These are phyloP conservation scores for Sitobion miscanthi DNA, from an alignment of 1,140 invertebrate genomes.

Conservation along the genomic window DNA sequence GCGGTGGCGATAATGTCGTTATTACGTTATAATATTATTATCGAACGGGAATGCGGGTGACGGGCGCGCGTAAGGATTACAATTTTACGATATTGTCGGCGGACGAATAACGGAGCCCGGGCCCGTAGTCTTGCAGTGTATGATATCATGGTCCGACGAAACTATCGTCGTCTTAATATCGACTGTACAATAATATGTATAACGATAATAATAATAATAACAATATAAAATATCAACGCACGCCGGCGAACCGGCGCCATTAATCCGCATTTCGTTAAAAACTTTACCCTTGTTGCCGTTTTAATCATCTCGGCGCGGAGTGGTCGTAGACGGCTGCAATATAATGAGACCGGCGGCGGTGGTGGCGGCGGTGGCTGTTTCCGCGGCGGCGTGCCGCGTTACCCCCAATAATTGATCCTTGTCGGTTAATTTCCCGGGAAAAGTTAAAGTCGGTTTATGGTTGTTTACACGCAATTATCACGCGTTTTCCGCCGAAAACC, in stretches of 20 bases:
- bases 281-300: neutral
- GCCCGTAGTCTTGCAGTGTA: too few relatives aligned
- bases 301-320: neutral
- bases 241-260: neutral
- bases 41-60: neutral
- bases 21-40: neutral
- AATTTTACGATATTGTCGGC: neutral
- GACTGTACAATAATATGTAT: neutral
- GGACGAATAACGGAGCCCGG: neutral
- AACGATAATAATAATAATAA: neutral
- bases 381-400: neutral
- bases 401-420: constrained; percentile 36
- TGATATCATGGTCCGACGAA: neutral
- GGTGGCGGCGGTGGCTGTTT: neutral
- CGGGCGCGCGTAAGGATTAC: too few relatives aligned
- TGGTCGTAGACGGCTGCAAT: neutral
- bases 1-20: neutral
- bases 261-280: constrained; percentile 24
- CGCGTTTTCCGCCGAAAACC: neutral
- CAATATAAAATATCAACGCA: neutral
- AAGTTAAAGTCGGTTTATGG: constrained; percentile 19
- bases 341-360: neutral
- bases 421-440: constrained; percentile 30
- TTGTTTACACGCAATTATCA: neutral
- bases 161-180: neutral